Evolutionary conservation across 2,797 vertebrate species (phyloP), one percentile per base, ranked within the genome.

Genomic region (Spatula clypeata): DNA sequence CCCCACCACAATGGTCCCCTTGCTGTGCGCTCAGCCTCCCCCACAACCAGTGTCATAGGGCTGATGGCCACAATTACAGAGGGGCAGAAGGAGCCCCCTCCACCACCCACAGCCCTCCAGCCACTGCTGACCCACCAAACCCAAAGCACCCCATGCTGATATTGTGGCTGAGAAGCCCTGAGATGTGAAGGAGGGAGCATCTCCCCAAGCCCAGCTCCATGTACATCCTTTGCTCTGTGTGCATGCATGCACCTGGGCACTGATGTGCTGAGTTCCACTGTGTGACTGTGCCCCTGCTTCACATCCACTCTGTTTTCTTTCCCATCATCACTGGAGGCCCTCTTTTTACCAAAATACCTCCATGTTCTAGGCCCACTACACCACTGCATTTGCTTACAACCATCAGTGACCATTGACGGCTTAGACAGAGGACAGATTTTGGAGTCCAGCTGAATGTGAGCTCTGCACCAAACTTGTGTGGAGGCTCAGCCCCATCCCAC

Each of bases 241-340:
- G 53, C 65, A 21, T 5, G 58, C 72, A 27, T 2, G 3, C 6
- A 51, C 8, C 8, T 15, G 66, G 0, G 0, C 4, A 2, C 3
- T n/a, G 42, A 51, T 18, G 13, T 3, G 0, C 31, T 85, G 42
- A 53, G 42, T 9, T 29, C 66, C 40, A 1, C 18, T 61, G 4
- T 9, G 12, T n/a, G 49, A 29, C 9, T 58, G 38, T 44, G 45
- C 1, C 20, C 20, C 5, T 5, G 1, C 4, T 53, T 58, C 11
- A 21, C 53, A 62, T 12, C 3, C 17, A 58, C 75, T 82, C 45
- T 89, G 15, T 54, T 70, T 42, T 20, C 61, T 29, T 42, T 27
- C 12, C 27, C 61, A 27, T 13, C 19, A 8, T 42, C 18, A 13
- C 18, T 40, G 60, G 60, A 40, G 60, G 40, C 34, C 17, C 26